Evolutionary conservation across 2,797 vertebrate genomes (phyloP).

Genomic region (Epinephelus coioides): DNA sequence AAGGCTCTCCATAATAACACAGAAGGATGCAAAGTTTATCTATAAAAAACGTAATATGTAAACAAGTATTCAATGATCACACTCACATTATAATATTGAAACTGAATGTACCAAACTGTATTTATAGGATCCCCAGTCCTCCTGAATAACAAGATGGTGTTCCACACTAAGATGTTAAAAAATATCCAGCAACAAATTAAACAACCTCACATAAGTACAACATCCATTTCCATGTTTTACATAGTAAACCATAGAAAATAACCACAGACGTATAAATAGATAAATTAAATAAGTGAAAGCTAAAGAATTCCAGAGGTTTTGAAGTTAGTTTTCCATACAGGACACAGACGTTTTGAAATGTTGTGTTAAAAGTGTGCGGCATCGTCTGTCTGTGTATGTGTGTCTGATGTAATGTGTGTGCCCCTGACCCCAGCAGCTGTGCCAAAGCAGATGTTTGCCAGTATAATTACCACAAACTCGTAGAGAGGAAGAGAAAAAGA

Average conservation of each 20-base stretch:
- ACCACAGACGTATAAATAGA: not conserved
- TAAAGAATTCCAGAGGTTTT: not conserved
- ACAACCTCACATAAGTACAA: not conserved
- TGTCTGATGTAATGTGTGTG: conserved; percentile 32
- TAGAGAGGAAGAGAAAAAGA: conserved; percentile 36
- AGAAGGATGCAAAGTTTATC: no score
- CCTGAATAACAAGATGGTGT: not conserved
- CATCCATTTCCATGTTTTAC: not conserved
- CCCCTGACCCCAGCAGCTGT: conserved; percentile 61
- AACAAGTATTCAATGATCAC: no score
- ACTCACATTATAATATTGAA: no score
- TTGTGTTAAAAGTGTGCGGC: conserved; percentile 17
- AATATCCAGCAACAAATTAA: not conserved
- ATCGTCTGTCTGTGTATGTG: conserved; percentile 7
- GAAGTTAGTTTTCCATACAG: conserved; percentile 3
- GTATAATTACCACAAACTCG: conserved; percentile 51
- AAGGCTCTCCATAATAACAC: not conserved
- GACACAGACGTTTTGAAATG: conserved; percentile 3
- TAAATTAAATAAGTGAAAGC: not conserved
- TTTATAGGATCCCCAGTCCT: not conserved
- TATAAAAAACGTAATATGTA: no score
- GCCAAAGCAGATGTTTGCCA: conserved; percentile 62
- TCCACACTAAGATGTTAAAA: not conserved
- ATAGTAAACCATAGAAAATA: not conserved
- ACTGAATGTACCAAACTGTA: no score